Percentiles rank a stretch among this genome's conserved stretches.
These are phyloP conservation scores for Mesopsocus fuscifrons DNA, from an alignment of 2,888 invertebrate genomes.

Conservation along the genomic window DNA sequence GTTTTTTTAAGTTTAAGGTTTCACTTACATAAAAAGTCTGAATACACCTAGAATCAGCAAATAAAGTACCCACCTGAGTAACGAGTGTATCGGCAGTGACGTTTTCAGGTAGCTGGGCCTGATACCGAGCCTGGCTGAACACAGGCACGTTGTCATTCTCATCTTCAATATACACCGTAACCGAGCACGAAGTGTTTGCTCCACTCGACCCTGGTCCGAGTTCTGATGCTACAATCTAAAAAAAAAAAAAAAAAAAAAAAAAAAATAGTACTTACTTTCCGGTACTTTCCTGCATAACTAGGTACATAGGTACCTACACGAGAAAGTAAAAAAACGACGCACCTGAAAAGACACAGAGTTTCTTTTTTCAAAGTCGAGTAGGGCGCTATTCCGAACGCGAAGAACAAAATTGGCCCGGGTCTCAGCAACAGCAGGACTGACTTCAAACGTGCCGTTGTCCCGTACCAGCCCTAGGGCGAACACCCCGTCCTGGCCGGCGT, in stretches of 20 bases:
- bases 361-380: conserved; percentile 69
- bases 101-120: conserved; percentile 61
- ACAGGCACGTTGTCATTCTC: conserved; percentile 75
- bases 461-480: conserved; percentile 57
- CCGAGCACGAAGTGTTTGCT: conserved; percentile 44
- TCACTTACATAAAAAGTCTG: too few species aligned
- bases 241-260: conserved; percentile 18
- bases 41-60: too few species aligned
- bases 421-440: conserved; percentile 65
- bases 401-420: conserved; percentile 60
- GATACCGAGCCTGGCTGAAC: conserved; percentile 53
- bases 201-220: conserved; percentile 51
- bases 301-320: conserved; percentile 65
- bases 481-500: conserved; percentile 64
- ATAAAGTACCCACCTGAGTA: too few species aligned
- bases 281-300: too few species aligned
- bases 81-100: conserved; percentile 53
- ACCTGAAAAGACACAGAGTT: conserved; percentile 58
- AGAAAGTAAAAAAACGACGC: conserved; percentile 36
- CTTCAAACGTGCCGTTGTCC: conserved; percentile 77
- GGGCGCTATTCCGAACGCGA: conserved; percentile 58
- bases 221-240: conserved; percentile 60
- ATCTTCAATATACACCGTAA: conserved; percentile 65
- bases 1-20: too few species aligned
- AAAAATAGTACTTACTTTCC: conserved; percentile 2